Base-by-base conservation (phyloP, 2,797 vertebrate species). In the Pagetopsis macropterus region DNA sequence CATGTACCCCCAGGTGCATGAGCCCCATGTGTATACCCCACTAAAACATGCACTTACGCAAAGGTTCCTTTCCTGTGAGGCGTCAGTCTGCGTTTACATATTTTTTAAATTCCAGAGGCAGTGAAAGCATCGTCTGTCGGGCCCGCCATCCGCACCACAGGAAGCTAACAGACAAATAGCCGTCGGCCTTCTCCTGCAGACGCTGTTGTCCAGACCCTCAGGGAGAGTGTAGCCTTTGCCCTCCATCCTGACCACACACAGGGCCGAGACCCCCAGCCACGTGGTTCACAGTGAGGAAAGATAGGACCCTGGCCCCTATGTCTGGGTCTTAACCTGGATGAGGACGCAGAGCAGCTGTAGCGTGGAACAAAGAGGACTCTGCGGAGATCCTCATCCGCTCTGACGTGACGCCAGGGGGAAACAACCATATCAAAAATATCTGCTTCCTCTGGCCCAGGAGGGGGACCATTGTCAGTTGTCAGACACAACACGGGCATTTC, bases 401-500 rank as follows among this genome's bases (percentile, higher is more conserved):
- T 85, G 85, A 87, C 72, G 70, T 17, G 79, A 71, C 17, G 10
- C 62, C 57, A 27, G 51, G 71, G 90, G 90, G 89, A 93, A 90
- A 79, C 17, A 8, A 68, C 58, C 62, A 41, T 78, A 79, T 79
- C 81, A 82, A 27, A 80, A 83, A 84, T 64, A 85, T 71, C 33
- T n/a, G 84, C 72, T 90, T 92, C 91, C 91, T 91, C 59, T 70
- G 79, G 46, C 56, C 59, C 64, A 54, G 21, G 31, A 33, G 73
- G 65, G 57, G 46, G 23, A 71, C 77, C 70, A 76, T 73, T 87
- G 89, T 88, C 66, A 41, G 81, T 68, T 65, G 85, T 89, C 82
- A 92, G 90, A 91, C 89, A 92, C 87, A 87, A 88, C 87, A 82
- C 52, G 67, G 79, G 69, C 84, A 85, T 85, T 88, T 79, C 41